These are phyloP conservation scores for Machimus rusticus DNA, from an alignment of 2,888 invertebrate genomes.

Conservation along the genomic window DNA sequence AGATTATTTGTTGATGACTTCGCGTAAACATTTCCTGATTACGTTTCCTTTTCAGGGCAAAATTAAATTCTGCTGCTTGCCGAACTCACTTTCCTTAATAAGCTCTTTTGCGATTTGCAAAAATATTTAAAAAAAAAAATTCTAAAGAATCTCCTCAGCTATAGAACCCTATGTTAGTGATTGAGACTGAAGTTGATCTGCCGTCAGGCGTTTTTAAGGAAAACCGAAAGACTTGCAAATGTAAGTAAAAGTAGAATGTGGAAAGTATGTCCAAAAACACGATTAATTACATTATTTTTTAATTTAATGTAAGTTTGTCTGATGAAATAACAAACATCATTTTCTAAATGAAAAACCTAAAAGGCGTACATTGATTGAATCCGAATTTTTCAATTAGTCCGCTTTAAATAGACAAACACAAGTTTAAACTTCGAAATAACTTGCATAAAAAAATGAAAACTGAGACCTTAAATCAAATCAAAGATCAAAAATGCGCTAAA, in stretches of 20 bases:
- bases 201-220: neutral
- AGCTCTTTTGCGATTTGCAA: neutral
- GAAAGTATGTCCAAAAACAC: too few relatives aligned
- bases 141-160: neutral
- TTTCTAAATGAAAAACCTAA: too few relatives aligned
- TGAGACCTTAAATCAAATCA: too few relatives aligned
- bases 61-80: neutral
- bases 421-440: too few relatives aligned
- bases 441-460: too few relatives aligned
- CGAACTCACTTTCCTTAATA: neutral
- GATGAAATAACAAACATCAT: too few relatives aligned
- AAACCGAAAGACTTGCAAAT: neutral
- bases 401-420: too few relatives aligned
- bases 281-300: neutral
- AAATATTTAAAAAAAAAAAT: neutral
- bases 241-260: neutral
- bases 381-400: too few relatives aligned
- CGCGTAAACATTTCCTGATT: slow-evolving; percentile 7
- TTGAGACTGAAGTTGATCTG: neutral
- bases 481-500: too few relatives aligned
- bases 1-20: neutral
- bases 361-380: too few relatives aligned
- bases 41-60: neutral
- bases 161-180: neutral
- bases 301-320: too few relatives aligned